These are phyloP conservation scores for Gambelia wislizenii DNA, from an alignment of 2,797 vertebrate genomes.

Conservation along the genomic window DNA sequence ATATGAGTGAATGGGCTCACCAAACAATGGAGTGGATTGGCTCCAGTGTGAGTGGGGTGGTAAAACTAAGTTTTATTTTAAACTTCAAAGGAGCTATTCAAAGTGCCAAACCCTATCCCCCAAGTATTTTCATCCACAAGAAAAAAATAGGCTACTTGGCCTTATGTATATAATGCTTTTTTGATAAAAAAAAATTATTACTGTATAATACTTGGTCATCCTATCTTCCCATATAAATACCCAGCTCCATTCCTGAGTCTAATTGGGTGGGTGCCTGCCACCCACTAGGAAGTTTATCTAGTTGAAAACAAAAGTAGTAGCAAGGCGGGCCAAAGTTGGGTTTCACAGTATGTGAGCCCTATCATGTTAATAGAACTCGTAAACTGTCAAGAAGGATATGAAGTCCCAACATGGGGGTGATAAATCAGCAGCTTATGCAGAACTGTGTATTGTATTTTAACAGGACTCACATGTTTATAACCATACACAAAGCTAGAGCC, in stretches of 20 bases:
- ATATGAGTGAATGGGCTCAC: no score
- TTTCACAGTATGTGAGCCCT: slow-evolving; percentile 10
- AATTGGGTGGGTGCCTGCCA: not conserved
- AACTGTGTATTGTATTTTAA: slow-evolving; percentile 1
- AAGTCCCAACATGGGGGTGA: not conserved
- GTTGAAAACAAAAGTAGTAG: not conserved
- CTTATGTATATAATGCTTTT: not conserved
- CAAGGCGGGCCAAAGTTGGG: not conserved
- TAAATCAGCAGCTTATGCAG: not conserved
- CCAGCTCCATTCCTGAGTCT: not conserved
- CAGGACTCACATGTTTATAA: slow-evolving; percentile 3
- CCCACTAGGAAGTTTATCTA: not conserved
- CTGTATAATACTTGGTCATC: not conserved
- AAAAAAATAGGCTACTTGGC: slow-evolving; percentile 41
- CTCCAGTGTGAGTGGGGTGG: not conserved
- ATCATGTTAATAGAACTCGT: slow-evolving; percentile 47
- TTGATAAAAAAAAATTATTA: not conserved
- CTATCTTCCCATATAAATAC: not conserved
- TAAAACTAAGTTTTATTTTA: no score
- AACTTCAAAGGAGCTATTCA: no score
- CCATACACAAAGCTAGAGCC: not conserved
- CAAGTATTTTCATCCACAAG: slow-evolving; percentile 38
- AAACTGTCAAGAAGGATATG: slow-evolving; percentile 33
- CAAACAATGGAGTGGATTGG: not conserved
- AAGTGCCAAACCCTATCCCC: no score